A percentile compares a stretch with the other conserved stretches of the same genome.
Evolutionary conservation across 2,113 vertebrate genomes (phyloP).

Genomic region (Puffinus mauretanicus): DNA sequence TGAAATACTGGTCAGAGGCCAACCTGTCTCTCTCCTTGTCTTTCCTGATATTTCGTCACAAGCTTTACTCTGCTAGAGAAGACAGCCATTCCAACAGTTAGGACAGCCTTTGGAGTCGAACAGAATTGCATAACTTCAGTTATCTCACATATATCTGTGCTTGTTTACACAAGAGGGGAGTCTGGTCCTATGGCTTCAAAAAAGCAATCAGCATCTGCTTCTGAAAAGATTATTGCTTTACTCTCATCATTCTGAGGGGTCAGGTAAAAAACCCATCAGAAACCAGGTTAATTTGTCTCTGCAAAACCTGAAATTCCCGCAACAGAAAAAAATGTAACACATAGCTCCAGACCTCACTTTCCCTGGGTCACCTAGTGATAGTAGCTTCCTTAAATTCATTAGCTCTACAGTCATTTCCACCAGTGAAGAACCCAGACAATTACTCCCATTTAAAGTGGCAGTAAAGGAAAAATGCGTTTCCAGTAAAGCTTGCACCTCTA

Average conservation of each 20-base stretch:
- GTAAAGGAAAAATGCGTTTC: background rate
- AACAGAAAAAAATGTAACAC: background rate
- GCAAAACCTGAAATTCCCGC: background rate
- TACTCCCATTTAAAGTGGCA: background rate
- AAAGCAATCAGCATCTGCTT: background rate
- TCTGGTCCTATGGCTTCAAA: background rate
- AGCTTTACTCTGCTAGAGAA: background rate
- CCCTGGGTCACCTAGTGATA: background rate
- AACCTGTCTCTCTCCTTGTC: background rate
- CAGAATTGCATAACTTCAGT: background rate
- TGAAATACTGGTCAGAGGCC: background rate
- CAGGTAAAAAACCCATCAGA: background rate
- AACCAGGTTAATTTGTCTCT: background rate
- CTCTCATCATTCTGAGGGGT: background rate
- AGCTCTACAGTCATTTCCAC: background rate
- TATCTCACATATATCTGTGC: background rate
- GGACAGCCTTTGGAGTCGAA: background rate
- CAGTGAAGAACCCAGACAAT: background rate
- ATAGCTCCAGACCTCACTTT: background rate
- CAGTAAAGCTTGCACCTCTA: background rate
- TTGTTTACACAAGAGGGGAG: background rate
- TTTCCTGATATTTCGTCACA: background rate
- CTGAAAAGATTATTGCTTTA: background rate
- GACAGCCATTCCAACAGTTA: background rate
- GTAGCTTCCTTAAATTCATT: background rate